phyloP scores from a whole-genome alignment of 2,888 invertebrate genomes.

The Netelia virgata region DNA sequence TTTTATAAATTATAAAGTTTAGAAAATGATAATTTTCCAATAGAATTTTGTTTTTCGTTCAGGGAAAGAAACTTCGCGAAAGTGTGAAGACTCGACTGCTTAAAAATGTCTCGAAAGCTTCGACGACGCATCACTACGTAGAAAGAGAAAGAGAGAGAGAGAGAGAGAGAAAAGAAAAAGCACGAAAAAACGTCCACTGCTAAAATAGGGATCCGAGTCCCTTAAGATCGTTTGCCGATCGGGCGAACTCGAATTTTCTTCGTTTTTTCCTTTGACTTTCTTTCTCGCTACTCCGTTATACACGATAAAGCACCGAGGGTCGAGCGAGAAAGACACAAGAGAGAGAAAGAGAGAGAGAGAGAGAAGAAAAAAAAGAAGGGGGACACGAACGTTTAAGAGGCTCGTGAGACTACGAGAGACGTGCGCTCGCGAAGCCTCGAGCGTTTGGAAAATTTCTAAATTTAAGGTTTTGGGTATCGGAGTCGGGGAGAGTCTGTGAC shows the following conservation, averaged over 20 bases:
- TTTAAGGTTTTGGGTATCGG: conserved; percentile 78
- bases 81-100: not conserved
- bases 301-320: conserved; percentile 39
- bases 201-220: conserved; percentile 50
- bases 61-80: not conserved
- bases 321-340: conserved; percentile 23
- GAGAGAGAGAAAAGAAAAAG: not conserved
- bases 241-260: conserved; percentile 16
- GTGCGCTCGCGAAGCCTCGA: conserved; percentile 42
- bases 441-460: conserved; percentile 78
- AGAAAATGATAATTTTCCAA: too few relatives aligned
- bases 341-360: conserved; percentile 28
- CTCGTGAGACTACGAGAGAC: conserved; percentile 55
- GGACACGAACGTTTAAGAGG: conserved; percentile 59
- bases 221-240: conserved; percentile 52
- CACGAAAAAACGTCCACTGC: conserved; percentile 14
- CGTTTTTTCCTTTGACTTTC: conserved; percentile 22
- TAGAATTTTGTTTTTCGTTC: not conserved
- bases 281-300: conserved; percentile 23
- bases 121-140: not conserved
- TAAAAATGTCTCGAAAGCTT: conserved; percentile 29
- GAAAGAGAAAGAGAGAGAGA: too few relatives aligned
- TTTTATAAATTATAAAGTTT: too few relatives aligned
- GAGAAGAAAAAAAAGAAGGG: conserved; percentile 18
- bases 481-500: conserved; percentile 68